phyloP scores from a whole-genome alignment of 2,888 invertebrate species.

The Caenorhabditis doughertyi region DNA sequence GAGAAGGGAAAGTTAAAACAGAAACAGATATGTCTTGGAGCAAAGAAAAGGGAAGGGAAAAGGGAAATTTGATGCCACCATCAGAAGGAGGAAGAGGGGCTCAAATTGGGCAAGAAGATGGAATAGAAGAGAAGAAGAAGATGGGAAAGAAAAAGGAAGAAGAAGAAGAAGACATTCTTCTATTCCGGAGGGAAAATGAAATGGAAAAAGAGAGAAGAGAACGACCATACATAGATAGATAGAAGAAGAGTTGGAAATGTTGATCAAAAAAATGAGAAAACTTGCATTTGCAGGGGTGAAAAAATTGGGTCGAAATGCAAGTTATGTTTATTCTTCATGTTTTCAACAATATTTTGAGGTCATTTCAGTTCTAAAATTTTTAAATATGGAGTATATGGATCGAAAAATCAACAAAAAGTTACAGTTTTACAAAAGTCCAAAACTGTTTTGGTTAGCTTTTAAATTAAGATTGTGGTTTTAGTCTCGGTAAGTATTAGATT shows the following conservation, averaged over 20 bases:
- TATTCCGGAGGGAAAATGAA: slow-evolving; percentile 52
- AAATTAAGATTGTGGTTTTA: too few species aligned
- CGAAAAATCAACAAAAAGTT: too few species aligned
- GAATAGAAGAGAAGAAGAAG: slow-evolving; percentile 22
- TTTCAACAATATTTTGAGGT: too few species aligned
- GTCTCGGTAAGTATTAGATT: too few species aligned
- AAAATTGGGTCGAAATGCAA: too few species aligned
- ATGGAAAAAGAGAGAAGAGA: slow-evolving; percentile 26
- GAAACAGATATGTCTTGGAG: slow-evolving; percentile 18
- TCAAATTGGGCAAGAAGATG: slow-evolving; percentile 55
- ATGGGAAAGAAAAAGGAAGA: slow-evolving; percentile 22
- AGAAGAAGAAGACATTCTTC: slow-evolving; percentile 55
- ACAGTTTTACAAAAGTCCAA: too few species aligned
- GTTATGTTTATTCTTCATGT: neutral
- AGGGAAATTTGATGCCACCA: slow-evolving; percentile 48
- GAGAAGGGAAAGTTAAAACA: slow-evolving; percentile 32
- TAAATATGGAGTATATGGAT: too few species aligned
- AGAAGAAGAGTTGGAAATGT: slow-evolving; percentile 21
- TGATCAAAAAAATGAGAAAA: slow-evolving; percentile 1
- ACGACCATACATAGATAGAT: neutral
- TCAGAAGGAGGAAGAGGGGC: slow-evolving; percentile 30
- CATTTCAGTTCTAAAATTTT: too few species aligned
- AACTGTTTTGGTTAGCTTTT: too few species aligned
- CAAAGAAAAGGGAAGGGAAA: slow-evolving; percentile 20
- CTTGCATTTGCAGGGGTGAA: neutral